Evolutionary conservation across 1,140 invertebrate genomes (phyloP).

Genomic region (Neelides sp.): DNA sequence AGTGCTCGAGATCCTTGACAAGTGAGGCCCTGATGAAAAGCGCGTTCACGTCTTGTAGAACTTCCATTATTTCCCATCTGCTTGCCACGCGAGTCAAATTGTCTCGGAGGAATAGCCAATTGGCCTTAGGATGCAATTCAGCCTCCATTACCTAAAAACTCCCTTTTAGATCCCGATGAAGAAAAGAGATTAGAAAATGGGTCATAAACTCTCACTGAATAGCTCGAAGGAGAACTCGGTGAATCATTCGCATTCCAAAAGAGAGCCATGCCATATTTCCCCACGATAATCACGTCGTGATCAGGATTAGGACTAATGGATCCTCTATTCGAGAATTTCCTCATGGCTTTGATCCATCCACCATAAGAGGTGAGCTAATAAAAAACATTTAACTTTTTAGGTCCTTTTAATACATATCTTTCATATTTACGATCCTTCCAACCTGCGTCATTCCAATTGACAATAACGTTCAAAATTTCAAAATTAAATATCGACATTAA

Average conservation of each 20-base stretch:
- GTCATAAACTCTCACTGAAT: neutral
- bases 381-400: neutral
- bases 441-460: neutral
- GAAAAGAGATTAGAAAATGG: neutral
- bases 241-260: slow-evolving; percentile 12
- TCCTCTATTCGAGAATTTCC: slow-evolving; percentile 9
- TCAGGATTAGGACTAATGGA: neutral
- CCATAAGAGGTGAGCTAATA: slow-evolving; percentile 15
- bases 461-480: neutral
- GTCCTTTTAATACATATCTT: neutral
- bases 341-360: neutral
- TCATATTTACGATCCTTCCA: neutral
- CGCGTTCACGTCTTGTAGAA: neutral
- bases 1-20: neutral
- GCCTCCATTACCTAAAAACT: neutral
- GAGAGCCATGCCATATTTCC: slow-evolving; percentile 4
- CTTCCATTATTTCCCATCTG: neutral
- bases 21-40: slow-evolving; percentile 7
- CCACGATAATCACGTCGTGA: slow-evolving; percentile 19
- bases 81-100: neutral
- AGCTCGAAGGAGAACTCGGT: neutral
- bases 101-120: neutral
- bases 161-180: neutral
- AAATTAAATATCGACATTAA: neutral
- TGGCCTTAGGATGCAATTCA: neutral